phyloP scores from a whole-genome alignment of 1,140 invertebrate genomes.

The Drosophila pectinifera region DNA sequence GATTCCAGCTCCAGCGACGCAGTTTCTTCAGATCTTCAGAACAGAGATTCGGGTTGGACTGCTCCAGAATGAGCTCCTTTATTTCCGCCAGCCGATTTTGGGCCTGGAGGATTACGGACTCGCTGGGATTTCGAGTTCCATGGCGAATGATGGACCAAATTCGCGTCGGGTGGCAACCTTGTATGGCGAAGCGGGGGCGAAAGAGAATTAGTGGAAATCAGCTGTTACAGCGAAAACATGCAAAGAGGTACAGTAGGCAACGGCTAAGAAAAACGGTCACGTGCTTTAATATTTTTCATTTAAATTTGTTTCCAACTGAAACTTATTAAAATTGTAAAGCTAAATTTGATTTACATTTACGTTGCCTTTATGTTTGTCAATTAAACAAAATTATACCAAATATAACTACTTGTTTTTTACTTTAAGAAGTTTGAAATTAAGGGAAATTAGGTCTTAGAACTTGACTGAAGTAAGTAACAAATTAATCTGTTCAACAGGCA shows the following conservation, averaged over 20 bases:
- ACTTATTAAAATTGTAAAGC: too few species aligned
- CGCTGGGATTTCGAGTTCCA: constrained; percentile 88
- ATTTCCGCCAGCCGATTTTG: constrained; percentile 85
- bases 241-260: background rate
- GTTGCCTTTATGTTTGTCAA: too few species aligned
- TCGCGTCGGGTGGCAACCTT: constrained; percentile 87
- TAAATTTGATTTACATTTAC: background rate
- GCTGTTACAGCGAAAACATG: constrained; percentile 34
- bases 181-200: constrained; percentile 14
- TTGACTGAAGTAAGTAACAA: background rate
- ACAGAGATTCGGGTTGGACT: constrained; percentile 55
- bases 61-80: constrained; percentile 85
- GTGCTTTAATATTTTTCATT: background rate
- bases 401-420: too few species aligned
- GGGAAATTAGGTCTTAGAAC: background rate
- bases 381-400: background rate
- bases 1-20: constrained; percentile 86
- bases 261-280: background rate
- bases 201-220: constrained; percentile 32
- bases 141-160: constrained; percentile 89
- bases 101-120: constrained; percentile 86
- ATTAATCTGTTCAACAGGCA: too few species aligned
- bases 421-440: background rate
- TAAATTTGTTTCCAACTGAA: too few species aligned
- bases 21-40: constrained; percentile 85